Evolutionary conservation across 2,888 invertebrate genomes (phyloP), one percentile per base, ranked within the genome.

Genomic region (Tineola bisselliella): DNA sequence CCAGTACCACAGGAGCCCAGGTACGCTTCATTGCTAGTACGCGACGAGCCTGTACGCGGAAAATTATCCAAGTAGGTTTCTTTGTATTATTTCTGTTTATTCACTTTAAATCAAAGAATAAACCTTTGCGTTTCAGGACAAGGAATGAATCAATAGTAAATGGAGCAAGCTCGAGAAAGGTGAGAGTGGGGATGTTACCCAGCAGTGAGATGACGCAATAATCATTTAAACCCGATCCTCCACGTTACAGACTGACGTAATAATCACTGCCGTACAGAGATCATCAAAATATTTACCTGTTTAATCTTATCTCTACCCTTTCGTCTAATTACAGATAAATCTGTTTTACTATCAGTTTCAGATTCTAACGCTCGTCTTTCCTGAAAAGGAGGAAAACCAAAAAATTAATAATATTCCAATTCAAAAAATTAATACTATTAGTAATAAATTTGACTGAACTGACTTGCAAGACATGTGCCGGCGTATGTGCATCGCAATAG

Each of bases 401-500:
- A n/a, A n/a, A n/a, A n/a, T n/a, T n/a, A n/a, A n/a, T n/a, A n/a
- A n/a, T n/a, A n/a, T n/a, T n/a, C n/a, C n/a, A n/a, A n/a, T n/a
- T n/a, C n/a, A n/a, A n/a, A n/a, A n/a, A n/a, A n/a, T n/a, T n/a
- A n/a, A n/a, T n/a, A n/a, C 8, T 76, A 0, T 76, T 77, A 62
- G 73, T 73, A 38, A 4, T 8, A 44, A 44, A 12, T 52, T 19
- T 52, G 10, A n/a, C 63, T 12, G 74, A 76, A 69, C 88, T 64
- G 15, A 84, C 84, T 76, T 86, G 87, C 59, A 87, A 87, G 1
- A 91, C 88, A 66, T 91, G 90, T 0, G 90, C 87, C 0, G 97
- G 96, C 0, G 97, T 94, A 74, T 99, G 99, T 0, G 95, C 91
- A 77, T 98, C 97, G 77, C 99, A 99, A 76, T 94, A 99, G 11